Evolutionary conservation across 2,888 invertebrate species (phyloP).

Genomic region (Agrochola circellaris): DNA sequence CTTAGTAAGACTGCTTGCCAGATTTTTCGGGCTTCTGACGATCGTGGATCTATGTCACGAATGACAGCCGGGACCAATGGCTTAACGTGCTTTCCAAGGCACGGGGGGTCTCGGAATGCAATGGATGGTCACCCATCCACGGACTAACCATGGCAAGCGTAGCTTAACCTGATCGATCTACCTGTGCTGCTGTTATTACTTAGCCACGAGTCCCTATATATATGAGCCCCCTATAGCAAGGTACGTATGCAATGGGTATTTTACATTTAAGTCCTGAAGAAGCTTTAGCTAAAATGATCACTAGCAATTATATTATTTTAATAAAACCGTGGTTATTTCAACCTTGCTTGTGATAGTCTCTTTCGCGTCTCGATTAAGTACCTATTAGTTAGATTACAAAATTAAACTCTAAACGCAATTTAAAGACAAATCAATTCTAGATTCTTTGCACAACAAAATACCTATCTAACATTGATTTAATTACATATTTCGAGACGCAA

Average conservation of each 20-base stretch:
- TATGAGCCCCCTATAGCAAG: neutral
- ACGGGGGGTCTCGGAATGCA: too few species aligned
- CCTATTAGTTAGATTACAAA: constrained; percentile 21
- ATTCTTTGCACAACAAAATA: constrained; percentile 46
- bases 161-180: too few species aligned
- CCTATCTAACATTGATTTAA: constrained; percentile 46
- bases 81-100: too few species aligned
- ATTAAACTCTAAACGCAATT: constrained; percentile 23
- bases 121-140: too few species aligned
- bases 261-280: neutral
- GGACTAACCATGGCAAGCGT: too few species aligned
- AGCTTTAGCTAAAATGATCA: neutral
- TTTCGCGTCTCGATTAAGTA: neutral
- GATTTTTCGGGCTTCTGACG: too few species aligned
- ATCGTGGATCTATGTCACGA: too few species aligned
- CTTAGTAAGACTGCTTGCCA: too few species aligned
- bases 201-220: too few species aligned
- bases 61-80: too few species aligned
- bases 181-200: too few species aligned
- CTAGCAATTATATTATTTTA: too few species aligned
- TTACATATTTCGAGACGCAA: constrained; percentile 47
- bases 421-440: constrained; percentile 41
- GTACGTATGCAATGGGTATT: neutral
- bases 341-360: constrained; percentile 1
- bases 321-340: neutral